Evolutionary conservation across 2,113 vertebrate genomes (phyloP).

Genomic region (Helogale parvula): DNA sequence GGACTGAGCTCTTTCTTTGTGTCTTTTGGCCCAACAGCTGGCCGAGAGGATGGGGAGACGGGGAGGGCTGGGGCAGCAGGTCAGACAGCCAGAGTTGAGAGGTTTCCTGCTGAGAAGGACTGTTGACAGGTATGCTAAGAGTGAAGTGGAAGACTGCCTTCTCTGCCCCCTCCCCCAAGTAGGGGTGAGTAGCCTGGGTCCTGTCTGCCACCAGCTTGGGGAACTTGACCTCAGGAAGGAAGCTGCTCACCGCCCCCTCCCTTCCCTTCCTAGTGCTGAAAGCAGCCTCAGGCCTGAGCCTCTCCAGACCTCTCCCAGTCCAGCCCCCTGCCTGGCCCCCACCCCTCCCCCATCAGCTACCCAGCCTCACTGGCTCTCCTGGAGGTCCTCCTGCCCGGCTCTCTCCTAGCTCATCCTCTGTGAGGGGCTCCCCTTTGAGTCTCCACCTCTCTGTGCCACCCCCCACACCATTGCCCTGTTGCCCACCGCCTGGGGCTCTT

Average conservation of each 20-base stretch:
- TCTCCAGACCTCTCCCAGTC: slow-evolving; percentile 43
- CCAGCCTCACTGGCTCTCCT: slow-evolving; percentile 31
- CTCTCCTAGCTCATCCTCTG: slow-evolving; percentile 37
- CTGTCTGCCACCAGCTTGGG: slow-evolving; percentile 79
- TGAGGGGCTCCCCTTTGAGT: slow-evolving; percentile 22
- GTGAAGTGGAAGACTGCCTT: slow-evolving; percentile 61
- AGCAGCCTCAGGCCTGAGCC: slow-evolving; percentile 65
- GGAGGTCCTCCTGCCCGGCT: slow-evolving; percentile 34
- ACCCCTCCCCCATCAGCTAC: background rate
- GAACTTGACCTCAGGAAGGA: slow-evolving; percentile 81
- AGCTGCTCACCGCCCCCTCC: slow-evolving; percentile 25
- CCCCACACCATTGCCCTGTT: background rate
- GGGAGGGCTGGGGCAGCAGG: slow-evolving; percentile 63
- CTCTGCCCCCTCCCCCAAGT: slow-evolving; percentile 32
- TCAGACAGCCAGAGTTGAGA: slow-evolving; percentile 63
- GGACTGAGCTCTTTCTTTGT: slow-evolving; percentile 56
- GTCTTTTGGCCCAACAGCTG: slow-evolving; percentile 63
- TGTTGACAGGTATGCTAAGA: slow-evolving; percentile 75
- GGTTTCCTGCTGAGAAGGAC: slow-evolving; percentile 75
- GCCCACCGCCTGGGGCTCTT: background rate
- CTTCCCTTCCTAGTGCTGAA: slow-evolving; percentile 60
- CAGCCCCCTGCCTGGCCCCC: slow-evolving; percentile 47
- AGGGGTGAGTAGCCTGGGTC: slow-evolving; percentile 69
- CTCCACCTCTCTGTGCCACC: background rate
- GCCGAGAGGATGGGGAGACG: background rate